Percentiles rank a stretch among this genome's conserved stretches.
phyloP scores from a whole-genome alignment of 2,113 vertebrate genomes.

The Hipposideros armiger region DNA sequence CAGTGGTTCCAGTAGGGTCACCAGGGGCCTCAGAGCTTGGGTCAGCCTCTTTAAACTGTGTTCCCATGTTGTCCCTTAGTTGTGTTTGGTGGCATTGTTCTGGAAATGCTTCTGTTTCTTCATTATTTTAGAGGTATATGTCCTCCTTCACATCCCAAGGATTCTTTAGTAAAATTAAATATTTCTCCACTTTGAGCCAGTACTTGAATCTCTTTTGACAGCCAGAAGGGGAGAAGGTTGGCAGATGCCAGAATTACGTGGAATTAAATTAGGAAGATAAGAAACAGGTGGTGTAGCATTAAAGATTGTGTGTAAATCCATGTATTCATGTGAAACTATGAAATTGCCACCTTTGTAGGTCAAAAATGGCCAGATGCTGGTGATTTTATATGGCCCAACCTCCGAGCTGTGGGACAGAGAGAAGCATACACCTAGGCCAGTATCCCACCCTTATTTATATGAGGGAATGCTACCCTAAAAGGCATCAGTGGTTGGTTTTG shows the following conservation, averaged over 20 bases:
- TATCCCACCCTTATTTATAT: not conserved
- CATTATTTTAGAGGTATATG: slow-evolving; percentile 2
- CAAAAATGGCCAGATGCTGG: not conserved
- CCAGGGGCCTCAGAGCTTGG: not conserved
- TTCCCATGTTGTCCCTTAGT: not conserved
- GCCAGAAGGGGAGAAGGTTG: not conserved
- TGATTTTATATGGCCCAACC: not conserved
- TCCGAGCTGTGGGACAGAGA: not conserved
- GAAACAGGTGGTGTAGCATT: not conserved
- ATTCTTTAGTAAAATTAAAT: slow-evolving; percentile 27
- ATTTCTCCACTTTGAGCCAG: not conserved
- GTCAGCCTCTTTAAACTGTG: not conserved
- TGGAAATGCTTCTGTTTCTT: not conserved
- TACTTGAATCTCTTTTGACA: slow-evolving; percentile 10
- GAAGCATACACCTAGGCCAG: not conserved
- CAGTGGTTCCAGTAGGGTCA: not conserved
- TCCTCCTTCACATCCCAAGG: not conserved
- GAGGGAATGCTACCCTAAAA: not conserved
- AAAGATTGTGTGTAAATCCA: not conserved
- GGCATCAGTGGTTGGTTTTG: not conserved
- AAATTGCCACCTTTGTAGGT: not conserved
- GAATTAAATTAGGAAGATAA: slow-evolving; percentile 23
- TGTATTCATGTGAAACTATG: not conserved
- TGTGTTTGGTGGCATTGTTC: not conserved
- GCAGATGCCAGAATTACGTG: not conserved